These are phyloP conservation scores for Crambe crambe DNA, from an alignment of 37 sponge, comb jelly and placozoan species.

Conservation along the genomic window DNA sequence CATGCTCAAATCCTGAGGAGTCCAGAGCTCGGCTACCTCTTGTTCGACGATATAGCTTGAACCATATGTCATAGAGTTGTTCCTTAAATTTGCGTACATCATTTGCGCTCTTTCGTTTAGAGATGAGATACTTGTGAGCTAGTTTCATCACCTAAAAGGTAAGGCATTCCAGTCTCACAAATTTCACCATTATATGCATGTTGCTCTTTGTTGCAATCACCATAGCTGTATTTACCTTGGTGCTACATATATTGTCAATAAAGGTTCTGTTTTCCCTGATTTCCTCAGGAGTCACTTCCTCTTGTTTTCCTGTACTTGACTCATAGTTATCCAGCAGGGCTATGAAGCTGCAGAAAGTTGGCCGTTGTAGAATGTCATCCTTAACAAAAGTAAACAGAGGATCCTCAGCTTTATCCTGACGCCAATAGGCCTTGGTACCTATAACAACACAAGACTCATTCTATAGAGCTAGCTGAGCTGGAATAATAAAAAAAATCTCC, in stretches of 20 bases:
- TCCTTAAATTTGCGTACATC: constrained; percentile 70
- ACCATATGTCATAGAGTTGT: constrained; percentile 90
- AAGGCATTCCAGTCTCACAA: not conserved
- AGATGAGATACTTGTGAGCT: constrained; percentile 69
- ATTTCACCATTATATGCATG: not conserved
- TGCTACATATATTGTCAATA: constrained; percentile 71
- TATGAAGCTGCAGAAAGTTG: constrained; percentile 81
- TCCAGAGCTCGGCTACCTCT: constrained; percentile 58
- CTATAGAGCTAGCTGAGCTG: not conserved
- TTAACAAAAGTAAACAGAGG: constrained; percentile 78
- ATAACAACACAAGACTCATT: not conserved
- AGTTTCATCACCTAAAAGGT: constrained; percentile 55
- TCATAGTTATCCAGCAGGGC: constrained; percentile 94
- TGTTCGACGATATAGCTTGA: constrained; percentile 83
- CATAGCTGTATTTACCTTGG: constrained; percentile 54
- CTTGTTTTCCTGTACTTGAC: constrained; percentile 59
- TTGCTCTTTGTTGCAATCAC: too few relatives aligned
- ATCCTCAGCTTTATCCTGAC: constrained; percentile 65
- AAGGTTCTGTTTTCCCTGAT: constrained; percentile 78
- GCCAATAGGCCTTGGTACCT: constrained; percentile 67
- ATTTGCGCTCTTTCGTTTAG: constrained; percentile 56
- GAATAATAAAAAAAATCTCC: not conserved
- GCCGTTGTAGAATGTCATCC: constrained; percentile 57
- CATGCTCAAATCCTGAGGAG: constrained; percentile 95
- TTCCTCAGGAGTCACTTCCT: constrained; percentile 83